phyloP scores from a whole-genome alignment of 1,140 invertebrate genomes.

The Euglossa dilemma region DNA sequence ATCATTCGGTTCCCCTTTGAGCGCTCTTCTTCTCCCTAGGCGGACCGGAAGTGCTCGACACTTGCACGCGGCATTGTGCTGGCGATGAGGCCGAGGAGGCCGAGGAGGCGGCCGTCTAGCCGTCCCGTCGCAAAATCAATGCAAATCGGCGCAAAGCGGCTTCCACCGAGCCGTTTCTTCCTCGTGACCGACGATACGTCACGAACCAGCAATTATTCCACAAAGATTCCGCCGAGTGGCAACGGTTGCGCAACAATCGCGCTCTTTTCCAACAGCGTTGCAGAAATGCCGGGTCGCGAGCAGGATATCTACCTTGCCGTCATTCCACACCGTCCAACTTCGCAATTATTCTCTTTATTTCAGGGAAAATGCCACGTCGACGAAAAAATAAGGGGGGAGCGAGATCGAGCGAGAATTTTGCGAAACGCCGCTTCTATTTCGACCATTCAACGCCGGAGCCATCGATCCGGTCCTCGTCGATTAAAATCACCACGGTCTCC shows the following conservation, averaged over 20 bases:
- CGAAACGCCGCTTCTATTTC: neutral
- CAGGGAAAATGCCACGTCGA: too few species aligned
- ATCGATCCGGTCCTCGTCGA: too few species aligned
- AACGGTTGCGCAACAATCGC: slow-evolving; percentile 43
- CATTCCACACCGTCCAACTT: neutral
- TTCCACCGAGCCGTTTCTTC: slow-evolving; percentile 23
- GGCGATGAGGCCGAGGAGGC: neutral
- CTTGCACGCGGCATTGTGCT: slow-evolving; percentile 27
- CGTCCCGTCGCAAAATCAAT: slow-evolving; percentile 24
- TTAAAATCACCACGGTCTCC: too few species aligned
- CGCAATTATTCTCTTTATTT: slow-evolving; percentile 6
- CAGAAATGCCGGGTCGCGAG: neutral
- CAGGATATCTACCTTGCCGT: neutral
- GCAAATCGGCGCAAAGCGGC: slow-evolving; percentile 17
- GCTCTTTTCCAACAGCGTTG: neutral
- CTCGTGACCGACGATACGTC: slow-evolving; percentile 31
- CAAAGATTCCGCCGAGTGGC: slow-evolving; percentile 31
- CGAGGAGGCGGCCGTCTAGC: slow-evolving; percentile 4
- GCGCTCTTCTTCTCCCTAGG: neutral
- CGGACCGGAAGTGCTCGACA: slow-evolving; percentile 28
- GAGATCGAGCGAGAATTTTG: neutral
- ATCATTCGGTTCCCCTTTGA: neutral
- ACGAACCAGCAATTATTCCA: slow-evolving; percentile 56
- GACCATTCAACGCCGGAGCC: too few species aligned
- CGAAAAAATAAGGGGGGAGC: neutral